Evolutionary conservation across 2,113 vertebrate genomes (phyloP).

Genomic region (Microcebus lehilahytsara): DNA sequence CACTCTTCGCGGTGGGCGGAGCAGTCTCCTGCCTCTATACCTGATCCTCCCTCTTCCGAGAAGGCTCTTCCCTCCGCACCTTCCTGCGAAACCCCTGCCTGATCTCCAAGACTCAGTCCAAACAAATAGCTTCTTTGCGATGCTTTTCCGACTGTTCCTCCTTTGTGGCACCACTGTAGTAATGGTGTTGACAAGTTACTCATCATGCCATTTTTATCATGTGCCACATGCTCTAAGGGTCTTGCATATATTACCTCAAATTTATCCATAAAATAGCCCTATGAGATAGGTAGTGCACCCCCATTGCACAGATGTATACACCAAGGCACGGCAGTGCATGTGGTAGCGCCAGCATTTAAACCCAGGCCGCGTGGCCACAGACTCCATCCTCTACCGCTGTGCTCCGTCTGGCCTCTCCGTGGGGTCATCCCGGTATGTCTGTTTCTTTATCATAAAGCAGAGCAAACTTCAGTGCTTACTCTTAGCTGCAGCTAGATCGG

Average conservation of each 20-base stretch:
- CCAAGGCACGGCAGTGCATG: not conserved
- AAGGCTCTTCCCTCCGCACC: accelerated
- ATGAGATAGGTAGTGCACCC: accelerated
- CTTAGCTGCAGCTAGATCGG: not conserved
- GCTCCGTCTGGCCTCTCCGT: not conserved
- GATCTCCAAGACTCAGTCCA: too few relatives aligned
- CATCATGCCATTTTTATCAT: accelerated
- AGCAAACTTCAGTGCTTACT: accelerated
- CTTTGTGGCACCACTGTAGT: not conserved
- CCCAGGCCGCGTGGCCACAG: too few relatives aligned
- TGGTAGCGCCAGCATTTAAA: accelerated
- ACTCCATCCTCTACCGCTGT: accelerated
- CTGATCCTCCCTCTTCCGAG: not conserved
- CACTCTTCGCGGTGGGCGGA: accelerated
- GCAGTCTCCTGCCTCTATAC: accelerated
- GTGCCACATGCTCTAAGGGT: too few relatives aligned
- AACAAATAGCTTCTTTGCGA: not conserved
- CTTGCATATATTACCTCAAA: accelerated
- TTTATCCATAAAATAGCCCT: not conserved
- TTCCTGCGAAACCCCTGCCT: not conserved
- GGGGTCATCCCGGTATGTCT: accelerated
- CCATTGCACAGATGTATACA: not conserved
- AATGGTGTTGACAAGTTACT: accelerated
- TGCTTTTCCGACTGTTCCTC: not conserved
- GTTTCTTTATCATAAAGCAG: not conserved